phyloP scores from a whole-genome alignment of 2,888 invertebrate species.

The Cactoblastis cactorum region DNA sequence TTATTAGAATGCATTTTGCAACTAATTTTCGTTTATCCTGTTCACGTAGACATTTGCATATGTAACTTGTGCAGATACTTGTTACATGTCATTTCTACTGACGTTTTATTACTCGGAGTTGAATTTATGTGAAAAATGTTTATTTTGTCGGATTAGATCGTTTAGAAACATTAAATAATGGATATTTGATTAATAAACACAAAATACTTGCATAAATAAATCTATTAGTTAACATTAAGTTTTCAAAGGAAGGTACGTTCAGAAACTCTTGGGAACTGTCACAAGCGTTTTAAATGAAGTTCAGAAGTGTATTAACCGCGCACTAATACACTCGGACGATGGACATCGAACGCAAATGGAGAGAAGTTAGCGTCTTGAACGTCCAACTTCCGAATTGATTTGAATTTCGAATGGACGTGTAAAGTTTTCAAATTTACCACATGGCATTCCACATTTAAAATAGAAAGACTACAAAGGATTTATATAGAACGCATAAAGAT shows the following conservation, averaged over 20 bases:
- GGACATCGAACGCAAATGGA: conserved; percentile 44
- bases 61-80: conserved; percentile 10
- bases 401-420: conserved; percentile 14
- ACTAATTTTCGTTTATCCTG: conserved; percentile 14
- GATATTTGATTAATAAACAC: neutral
- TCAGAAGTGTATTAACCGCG: conserved; percentile 55
- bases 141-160: neutral
- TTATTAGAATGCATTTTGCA: conserved; percentile 27
- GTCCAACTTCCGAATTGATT: conserved; percentile 29
- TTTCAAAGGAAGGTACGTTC: conserved; percentile 54
- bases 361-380: conserved; percentile 30
- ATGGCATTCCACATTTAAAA: conserved; percentile 9
- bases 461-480: no score
- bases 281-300: conserved; percentile 56
- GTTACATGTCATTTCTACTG: conserved; percentile 4
- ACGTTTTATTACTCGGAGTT: conserved; percentile 2
- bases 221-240: conserved; percentile 26
- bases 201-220: neutral
- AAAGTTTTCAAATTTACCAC: conserved; percentile 3
- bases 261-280: conserved; percentile 50
- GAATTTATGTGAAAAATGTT: neutral
- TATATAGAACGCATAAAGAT: no score
- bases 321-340: conserved; percentile 43
- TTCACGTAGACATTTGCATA: conserved; percentile 14
- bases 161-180: neutral